Base-by-base conservation (phyloP, 2,888 invertebrate species). In the Glyphotaelius pellucidus region DNA sequence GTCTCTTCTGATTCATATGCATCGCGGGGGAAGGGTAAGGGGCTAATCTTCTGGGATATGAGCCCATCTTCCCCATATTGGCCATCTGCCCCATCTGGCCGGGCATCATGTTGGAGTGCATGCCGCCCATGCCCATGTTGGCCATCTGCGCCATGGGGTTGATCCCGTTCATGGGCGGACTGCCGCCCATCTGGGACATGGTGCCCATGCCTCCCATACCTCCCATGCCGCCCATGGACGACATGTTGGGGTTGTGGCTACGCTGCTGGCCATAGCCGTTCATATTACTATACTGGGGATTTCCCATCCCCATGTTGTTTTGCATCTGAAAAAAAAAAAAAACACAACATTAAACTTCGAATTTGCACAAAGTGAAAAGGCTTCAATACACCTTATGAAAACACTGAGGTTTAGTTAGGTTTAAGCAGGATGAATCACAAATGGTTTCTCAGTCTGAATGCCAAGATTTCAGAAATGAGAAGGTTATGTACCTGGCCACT, bases 11-110 rank as follows among this genome's bases (percentile, higher is more conserved):
- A 91, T 97, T 97, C 97, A 98, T 98, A 95, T 98, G 98, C 97
- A 98, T 98, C 92, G 97, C 97, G 25, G 98, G 98, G 92, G 97
- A 97, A 35, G 98, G 98, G 95, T 99, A 99, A 2, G 99, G 98
- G 89, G 98, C 97, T 95, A 98, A 97, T 94, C 98, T 97, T 94
- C 98, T 96, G 94, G 98, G 98, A 94, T 98, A 98, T 93, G 95
- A 95, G 67, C 97, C 97, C 97, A 98, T 98, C 94, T 97, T 97
- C 90, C 96, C 97, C 94, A 98, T 98, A 94, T 97, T 97, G 90
- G 96, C 97, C 94, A 97, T 97, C 95, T 97, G 97, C 94, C 97
- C 97, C 97, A 97, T 97, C 95, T 97, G 97, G 94, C 97, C 97
- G 95, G 92, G 95, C 96, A 97, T 97, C 97, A 97, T 97, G 94